These are phyloP conservation scores for Ptychoptera albimana DNA, from an alignment of 2,888 invertebrate genomes.

Conservation along the genomic window DNA sequence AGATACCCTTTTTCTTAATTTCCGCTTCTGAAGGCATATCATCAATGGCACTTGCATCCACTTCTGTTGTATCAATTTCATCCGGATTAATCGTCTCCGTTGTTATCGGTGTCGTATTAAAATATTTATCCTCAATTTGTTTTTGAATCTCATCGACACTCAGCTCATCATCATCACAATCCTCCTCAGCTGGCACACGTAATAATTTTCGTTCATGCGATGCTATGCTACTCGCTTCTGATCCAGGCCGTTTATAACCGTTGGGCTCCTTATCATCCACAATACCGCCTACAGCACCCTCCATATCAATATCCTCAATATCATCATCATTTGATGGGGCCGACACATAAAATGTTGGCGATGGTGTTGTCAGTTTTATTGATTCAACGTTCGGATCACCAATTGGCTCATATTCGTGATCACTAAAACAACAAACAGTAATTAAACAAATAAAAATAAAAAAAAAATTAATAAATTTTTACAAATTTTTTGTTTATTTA, in stretches of 20 bases:
- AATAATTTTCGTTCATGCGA: constrained; percentile 32
- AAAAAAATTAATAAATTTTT: neutral
- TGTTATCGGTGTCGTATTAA: constrained; percentile 38
- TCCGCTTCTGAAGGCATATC: constrained; percentile 43
- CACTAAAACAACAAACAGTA: constrained; percentile 48
- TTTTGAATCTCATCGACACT: constrained; percentile 41
- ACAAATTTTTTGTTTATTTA: too few relatives aligned
- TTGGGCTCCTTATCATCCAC: constrained; percentile 9
- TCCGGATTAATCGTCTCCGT: constrained; percentile 46
- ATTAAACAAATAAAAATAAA: too few relatives aligned
- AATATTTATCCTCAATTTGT: constrained; percentile 45
- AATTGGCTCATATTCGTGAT: constrained; percentile 87
- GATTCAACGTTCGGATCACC: constrained; percentile 40
- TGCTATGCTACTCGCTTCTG: constrained; percentile 35
- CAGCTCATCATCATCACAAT: constrained; percentile 34
- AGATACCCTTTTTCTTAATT: constrained; percentile 34
- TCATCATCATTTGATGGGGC: constrained; percentile 3
- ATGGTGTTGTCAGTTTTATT: neutral
- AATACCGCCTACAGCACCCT: neutral
- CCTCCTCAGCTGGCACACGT: constrained; percentile 29
- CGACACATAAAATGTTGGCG: constrained; percentile 4
- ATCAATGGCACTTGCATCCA: constrained; percentile 48
- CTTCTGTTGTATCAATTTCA: constrained; percentile 49
- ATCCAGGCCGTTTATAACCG: constrained; percentile 4
- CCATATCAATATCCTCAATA: neutral